These are phyloP conservation scores for Microctonus brassicae DNA, from an alignment of 2,888 invertebrate species.

Conservation along the genomic window DNA sequence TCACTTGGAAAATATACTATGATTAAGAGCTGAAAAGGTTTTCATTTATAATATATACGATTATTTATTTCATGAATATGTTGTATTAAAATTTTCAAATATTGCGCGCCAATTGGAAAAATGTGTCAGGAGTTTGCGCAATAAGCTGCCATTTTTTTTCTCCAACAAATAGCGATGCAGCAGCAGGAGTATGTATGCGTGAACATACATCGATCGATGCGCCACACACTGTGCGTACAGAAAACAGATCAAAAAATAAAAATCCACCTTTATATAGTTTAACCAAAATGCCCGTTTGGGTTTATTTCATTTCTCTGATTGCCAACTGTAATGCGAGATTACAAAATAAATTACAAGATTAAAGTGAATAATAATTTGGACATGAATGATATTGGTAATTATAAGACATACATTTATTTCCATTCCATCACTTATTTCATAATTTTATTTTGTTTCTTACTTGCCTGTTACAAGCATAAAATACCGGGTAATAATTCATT, in stretches of 20 bases:
- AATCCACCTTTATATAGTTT: slow-evolving; percentile 15
- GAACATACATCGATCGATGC: background rate
- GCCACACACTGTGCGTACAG: background rate
- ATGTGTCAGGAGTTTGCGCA: too few species aligned
- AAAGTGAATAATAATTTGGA: background rate
- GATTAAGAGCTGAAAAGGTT: too few species aligned
- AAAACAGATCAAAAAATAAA: background rate
- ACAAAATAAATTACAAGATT: background rate
- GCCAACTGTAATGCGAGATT: background rate
- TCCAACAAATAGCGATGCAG: too few species aligned
- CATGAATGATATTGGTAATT: background rate
- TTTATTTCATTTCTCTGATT: background rate
- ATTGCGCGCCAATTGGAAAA: too few species aligned
- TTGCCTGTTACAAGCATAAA: too few species aligned
- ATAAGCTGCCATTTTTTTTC: too few species aligned
- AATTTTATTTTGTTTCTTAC: background rate
- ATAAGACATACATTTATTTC: background rate
- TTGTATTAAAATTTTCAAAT: too few species aligned
- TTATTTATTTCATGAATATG: too few species aligned
- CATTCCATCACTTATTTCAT: background rate
- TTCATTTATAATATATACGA: too few species aligned
- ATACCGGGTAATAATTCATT: too few species aligned
- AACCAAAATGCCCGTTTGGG: slow-evolving; percentile 15
- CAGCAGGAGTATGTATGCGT: background rate
- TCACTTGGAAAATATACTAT: too few species aligned